Conservation (phyloP, 2,888 invertebrate genomes). For the Antheraea yamamai region DNA sequence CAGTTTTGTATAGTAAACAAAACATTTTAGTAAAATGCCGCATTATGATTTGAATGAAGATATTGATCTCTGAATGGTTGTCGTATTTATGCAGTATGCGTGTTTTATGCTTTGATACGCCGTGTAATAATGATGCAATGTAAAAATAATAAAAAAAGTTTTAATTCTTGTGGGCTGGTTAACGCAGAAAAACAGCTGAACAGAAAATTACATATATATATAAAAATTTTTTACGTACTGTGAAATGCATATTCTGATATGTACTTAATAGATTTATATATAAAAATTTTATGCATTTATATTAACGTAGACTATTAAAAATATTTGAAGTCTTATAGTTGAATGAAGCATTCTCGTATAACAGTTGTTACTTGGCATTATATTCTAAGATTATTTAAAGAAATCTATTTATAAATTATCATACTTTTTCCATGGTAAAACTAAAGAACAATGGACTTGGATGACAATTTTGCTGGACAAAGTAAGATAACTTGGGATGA, state of each 20-base stretch:
- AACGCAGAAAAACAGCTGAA: background rate
- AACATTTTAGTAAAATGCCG: slow-evolving; percentile 51
- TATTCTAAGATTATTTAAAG: background rate
- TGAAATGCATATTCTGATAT: too few relatives aligned
- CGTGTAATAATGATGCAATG: background rate
- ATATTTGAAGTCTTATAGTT: too few relatives aligned
- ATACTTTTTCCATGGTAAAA: slow-evolving; percentile 8
- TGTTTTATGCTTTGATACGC: slow-evolving; percentile 17
- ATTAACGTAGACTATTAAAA: too few relatives aligned
- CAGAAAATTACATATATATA: background rate
- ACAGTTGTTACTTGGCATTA: background rate
- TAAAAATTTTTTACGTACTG: too few relatives aligned
- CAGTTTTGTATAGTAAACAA: slow-evolving; percentile 37
- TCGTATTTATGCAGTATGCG: slow-evolving; percentile 10
- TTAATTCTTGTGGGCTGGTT: background rate
- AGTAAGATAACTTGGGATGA: slow-evolving; percentile 58
- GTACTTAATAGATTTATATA: too few relatives aligned
- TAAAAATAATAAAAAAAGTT: slow-evolving; percentile 15
- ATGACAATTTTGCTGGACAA: slow-evolving; percentile 54
- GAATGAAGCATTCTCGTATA: background rate
- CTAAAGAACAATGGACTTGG: slow-evolving; percentile 57
- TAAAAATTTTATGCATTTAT: too few relatives aligned
- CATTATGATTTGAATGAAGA: slow-evolving; percentile 63
- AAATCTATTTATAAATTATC: background rate
- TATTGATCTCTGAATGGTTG: slow-evolving; percentile 65